These are phyloP conservation scores for Slavum lentiscoides DNA, from an alignment of 2,888 invertebrate species.

Conservation along the genomic window DNA sequence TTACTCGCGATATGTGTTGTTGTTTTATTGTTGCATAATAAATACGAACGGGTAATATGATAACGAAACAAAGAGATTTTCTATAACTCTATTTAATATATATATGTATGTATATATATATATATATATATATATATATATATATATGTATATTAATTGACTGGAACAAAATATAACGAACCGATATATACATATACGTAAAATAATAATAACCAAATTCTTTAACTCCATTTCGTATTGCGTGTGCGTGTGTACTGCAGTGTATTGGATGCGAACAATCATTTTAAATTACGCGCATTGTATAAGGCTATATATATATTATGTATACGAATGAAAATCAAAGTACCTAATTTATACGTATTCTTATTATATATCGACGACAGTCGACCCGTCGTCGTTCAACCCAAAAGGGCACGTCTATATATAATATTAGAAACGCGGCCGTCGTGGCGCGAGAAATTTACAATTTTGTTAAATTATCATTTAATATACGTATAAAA, in stretches of 20 bases:
- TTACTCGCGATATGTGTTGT: no score
- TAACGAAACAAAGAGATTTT: conserved; percentile 5
- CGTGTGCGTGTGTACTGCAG: background rate
- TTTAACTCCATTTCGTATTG: background rate
- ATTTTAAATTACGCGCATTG: conserved; percentile 5
- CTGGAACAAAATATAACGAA: background rate
- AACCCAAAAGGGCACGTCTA: no score
- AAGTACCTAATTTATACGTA: no score
- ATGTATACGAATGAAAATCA: no score
- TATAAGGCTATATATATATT: background rate
- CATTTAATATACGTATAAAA: no score
- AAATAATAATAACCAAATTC: conserved; percentile 4
- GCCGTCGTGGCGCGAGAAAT: no score
- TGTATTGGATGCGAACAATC: conserved; percentile 6
- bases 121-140: conserved; percentile 2
- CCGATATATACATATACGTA: background rate
- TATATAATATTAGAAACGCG: no score
- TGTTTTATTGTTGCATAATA: no score
- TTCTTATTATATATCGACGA: no score
- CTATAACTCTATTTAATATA: background rate
- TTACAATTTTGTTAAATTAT: no score
- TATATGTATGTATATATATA: no score
- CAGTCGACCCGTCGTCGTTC: no score
- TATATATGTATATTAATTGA: conserved; percentile 25
- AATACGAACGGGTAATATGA: background rate